A percentile compares a stretch with the other conserved stretches of the same genome.
These are phyloP conservation scores for Agriopis aurantiaria DNA, from an alignment of 2,888 invertebrate species.

Conservation along the genomic window DNA sequence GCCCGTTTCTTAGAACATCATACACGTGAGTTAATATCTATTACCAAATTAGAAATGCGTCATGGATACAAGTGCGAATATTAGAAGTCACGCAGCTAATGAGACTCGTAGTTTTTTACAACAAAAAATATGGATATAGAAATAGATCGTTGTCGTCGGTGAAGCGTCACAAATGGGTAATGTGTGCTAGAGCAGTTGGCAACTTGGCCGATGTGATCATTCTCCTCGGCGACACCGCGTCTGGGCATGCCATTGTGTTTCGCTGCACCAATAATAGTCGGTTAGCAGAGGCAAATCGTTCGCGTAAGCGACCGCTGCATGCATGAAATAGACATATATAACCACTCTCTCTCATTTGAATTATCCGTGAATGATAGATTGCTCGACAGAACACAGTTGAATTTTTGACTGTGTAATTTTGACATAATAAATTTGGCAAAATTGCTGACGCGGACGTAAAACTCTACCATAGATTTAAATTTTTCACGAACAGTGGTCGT, in stretches of 20 bases:
- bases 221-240: constrained; percentile 76
- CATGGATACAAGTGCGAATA: constrained; percentile 26
- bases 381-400: background rate
- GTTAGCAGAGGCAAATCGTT: constrained; percentile 43
- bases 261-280: constrained; percentile 72
- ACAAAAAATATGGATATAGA: constrained; percentile 18
- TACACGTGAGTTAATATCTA: constrained; percentile 7
- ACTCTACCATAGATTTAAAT: background rate
- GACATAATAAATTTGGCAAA: background rate
- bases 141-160: constrained; percentile 22
- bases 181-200: constrained; percentile 63
- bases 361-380: background rate
- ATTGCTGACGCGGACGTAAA: background rate
- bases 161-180: constrained; percentile 43
- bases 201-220: constrained; percentile 67
- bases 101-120: constrained; percentile 26
- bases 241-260: constrained; percentile 73
- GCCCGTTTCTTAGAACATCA: background rate
- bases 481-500: constrained; percentile 1
- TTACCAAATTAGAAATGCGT: constrained; percentile 24
- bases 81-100: constrained; percentile 31
- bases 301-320: constrained; percentile 37
- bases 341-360: background rate
- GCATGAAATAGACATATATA: constrained; percentile 7
- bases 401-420: background rate